A percentile compares a stretch with the other conserved stretches of the same genome.
Conservation (phyloP, 2,888 invertebrate genomes). For the Oscheius onirici region DNA sequence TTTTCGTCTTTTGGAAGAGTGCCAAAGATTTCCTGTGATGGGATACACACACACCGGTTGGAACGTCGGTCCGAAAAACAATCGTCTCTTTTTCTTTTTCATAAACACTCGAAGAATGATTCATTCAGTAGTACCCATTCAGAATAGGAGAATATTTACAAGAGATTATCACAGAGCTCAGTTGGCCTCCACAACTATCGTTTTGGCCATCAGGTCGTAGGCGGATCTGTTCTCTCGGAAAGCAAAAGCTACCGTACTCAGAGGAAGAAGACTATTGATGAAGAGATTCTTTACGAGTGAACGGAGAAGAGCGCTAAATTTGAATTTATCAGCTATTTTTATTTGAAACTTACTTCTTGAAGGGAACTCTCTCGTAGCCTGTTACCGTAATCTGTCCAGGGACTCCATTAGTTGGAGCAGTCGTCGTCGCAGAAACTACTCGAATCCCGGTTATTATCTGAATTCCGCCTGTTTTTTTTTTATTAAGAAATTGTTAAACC, state of each 20-base stretch:
- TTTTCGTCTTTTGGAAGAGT: conserved; percentile 18
- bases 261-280: conserved; percentile 65
- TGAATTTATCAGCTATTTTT: neutral
- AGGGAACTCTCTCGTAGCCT: conserved; percentile 31
- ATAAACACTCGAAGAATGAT: too few relatives aligned
- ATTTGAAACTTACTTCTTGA: conserved; percentile 9
- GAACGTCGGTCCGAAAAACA: too few relatives aligned
- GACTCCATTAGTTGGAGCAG: conserved; percentile 35
- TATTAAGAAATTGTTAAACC: conserved; percentile 16
- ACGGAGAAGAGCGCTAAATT: conserved; percentile 63
- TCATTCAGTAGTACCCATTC: too few relatives aligned
- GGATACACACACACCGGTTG: too few relatives aligned
- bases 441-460: conserved; percentile 55
- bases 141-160: too few relatives aligned
- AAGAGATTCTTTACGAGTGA: conserved; percentile 67
- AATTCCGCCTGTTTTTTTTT: neutral
- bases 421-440: conserved; percentile 56
- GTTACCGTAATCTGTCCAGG: conserved; percentile 34
- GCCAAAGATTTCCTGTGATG: conserved; percentile 8
- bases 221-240: conserved; percentile 63
- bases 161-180: neutral
- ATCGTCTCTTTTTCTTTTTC: too few relatives aligned
- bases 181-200: conserved; percentile 56
- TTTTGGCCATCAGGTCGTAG: conserved; percentile 64
- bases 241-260: conserved; percentile 64